Conservation (phyloP, 2,797 vertebrate species). For the Triplophysa bombifrons region DNA sequence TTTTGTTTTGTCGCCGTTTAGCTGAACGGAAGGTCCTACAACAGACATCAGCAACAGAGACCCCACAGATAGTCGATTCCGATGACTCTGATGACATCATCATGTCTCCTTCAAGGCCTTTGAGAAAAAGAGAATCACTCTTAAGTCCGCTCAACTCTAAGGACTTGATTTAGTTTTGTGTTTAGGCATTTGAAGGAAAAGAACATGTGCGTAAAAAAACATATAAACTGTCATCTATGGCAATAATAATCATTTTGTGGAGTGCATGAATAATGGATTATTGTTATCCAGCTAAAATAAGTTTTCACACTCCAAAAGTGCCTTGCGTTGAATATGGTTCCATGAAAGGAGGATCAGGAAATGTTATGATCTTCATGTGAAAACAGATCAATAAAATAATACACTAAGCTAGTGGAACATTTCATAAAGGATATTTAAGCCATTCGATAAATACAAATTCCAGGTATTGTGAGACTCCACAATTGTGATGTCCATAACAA, state of each 20-base stretch:
- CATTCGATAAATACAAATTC: neutral
- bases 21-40: neutral
- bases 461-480: conserved; percentile 20
- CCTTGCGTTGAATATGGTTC: conserved; percentile 6
- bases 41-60: neutral
- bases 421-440: conserved; percentile 10
- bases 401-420: neutral
- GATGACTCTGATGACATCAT: conserved; percentile 89
- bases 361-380: neutral
- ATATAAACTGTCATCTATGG: neutral
- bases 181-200: neutral
- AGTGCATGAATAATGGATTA: neutral
- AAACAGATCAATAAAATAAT: neutral
- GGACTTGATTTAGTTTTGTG: neutral
- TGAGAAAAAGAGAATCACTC: conserved; percentile 67
- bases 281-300: neutral
- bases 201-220: neutral
- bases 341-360: conserved; percentile 19
- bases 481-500: neutral
- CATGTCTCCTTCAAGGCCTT: conserved; percentile 72
- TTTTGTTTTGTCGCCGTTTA: conserved; percentile 8
- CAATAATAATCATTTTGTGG: conserved; percentile 8
- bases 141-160: conserved; percentile 14
- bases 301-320: conserved; percentile 25
- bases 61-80: conserved; percentile 64